Percentiles rank a stretch among this genome's conserved stretches.
These are phyloP conservation scores for Sapajus apella DNA, from an alignment of 2,113 vertebrate species.

Conservation along the genomic window DNA sequence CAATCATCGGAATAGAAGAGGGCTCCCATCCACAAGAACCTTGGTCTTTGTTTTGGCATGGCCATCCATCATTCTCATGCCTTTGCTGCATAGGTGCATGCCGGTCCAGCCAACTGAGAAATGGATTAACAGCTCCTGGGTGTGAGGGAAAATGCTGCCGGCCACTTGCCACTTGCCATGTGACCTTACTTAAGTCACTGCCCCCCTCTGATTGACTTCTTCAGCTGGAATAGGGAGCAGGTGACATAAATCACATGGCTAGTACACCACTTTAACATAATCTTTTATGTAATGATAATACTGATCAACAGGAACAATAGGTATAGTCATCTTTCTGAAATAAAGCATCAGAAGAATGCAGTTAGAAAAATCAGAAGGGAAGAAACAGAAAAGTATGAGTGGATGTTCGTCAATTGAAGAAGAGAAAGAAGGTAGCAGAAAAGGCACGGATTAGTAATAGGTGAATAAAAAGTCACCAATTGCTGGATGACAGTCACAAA, in stretches of 20 bases:
- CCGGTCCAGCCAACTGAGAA: neutral
- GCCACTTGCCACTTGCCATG: neutral
- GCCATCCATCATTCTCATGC: neutral
- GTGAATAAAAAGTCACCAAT: neutral
- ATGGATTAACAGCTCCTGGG: neutral
- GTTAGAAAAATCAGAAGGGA: neutral
- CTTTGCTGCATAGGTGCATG: neutral
- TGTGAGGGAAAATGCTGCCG: neutral
- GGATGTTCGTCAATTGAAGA: neutral
- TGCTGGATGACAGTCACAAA: neutral
- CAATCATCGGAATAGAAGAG: neutral
- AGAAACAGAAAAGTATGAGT: neutral
- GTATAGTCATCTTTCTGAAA: neutral
- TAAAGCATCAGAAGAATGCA: neutral
- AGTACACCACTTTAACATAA: neutral
- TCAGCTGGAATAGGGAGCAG: neutral
- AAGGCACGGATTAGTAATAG: neutral
- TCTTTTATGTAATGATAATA: neutral
- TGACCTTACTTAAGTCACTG: neutral
- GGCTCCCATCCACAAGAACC: fast-evolving
- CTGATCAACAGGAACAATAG: neutral
- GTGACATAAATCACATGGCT: neutral
- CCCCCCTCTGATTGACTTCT: neutral
- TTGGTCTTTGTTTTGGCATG: neutral
- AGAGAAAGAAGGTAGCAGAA: neutral